Evolutionary conservation across 2,888 invertebrate genomes (phyloP).

Genomic region (Eilema sororculum): DNA sequence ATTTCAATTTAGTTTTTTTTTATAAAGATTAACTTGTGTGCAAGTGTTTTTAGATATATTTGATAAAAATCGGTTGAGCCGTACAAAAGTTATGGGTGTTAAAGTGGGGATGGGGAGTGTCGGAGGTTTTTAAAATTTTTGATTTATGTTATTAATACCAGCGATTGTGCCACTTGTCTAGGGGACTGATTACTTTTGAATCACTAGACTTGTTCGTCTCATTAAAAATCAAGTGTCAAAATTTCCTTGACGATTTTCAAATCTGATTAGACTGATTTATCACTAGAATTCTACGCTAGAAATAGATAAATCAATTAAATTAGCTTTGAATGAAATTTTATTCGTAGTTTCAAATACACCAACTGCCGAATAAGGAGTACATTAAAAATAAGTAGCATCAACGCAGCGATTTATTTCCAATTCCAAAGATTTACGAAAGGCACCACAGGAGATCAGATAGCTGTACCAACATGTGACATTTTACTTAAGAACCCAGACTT

Average conservation of each 20-base stretch:
- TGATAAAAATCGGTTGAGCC: no score
- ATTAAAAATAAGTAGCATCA: slow-evolving; percentile 24
- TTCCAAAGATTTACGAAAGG: slow-evolving; percentile 43
- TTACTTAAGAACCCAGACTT: slow-evolving; percentile 26
- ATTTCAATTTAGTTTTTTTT: no score
- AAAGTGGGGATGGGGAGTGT: no score
- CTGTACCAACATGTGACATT: slow-evolving; percentile 32
- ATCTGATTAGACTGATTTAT: slow-evolving; percentile 6
- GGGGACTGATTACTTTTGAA: no score
- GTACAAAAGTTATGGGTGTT: no score
- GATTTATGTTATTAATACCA: no score
- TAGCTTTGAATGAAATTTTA: slow-evolving; percentile 6
- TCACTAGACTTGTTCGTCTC: no score
- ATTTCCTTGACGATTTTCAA: background rate
- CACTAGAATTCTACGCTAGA: background rate
- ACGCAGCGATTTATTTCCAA: slow-evolving; percentile 18
- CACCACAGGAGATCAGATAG: slow-evolving; percentile 32
- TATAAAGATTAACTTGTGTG: no score
- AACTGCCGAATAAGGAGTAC: slow-evolving; percentile 18
- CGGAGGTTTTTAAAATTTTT: no score
- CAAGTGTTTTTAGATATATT: no score
- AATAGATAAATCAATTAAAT: slow-evolving; percentile 15
- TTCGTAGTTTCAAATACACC: slow-evolving; percentile 8
- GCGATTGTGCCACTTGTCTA: no score
- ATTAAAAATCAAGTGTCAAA: background rate